Conservation (phyloP, 1,140 invertebrate species). For the Trichonephila inaurata region DNA sequence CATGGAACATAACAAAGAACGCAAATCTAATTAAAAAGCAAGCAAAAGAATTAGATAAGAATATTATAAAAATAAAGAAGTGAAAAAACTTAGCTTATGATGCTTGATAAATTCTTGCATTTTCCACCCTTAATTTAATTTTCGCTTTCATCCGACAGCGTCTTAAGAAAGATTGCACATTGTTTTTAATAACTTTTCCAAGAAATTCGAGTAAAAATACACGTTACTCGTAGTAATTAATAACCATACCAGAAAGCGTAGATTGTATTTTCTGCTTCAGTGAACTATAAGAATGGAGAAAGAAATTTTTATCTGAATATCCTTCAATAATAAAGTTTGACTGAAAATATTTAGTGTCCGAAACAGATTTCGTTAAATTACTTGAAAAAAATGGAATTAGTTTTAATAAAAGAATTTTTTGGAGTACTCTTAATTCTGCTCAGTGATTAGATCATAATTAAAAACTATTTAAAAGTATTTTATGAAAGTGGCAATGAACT, state of each 20-base stretch:
- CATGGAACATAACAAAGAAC: neutral
- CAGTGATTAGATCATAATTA: neutral
- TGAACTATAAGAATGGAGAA: neutral
- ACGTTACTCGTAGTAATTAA: neutral
- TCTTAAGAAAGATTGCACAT: neutral
- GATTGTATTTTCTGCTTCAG: constrained; percentile 12
- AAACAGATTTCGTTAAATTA: neutral
- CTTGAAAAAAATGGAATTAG: neutral
- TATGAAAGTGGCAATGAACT: too few relatives aligned
- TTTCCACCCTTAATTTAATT: constrained; percentile 12
- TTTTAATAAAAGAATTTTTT: neutral
- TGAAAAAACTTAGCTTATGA: neutral
- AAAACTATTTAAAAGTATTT: neutral
- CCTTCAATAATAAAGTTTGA: neutral
- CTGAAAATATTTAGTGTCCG: neutral
- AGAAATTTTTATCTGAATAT: neutral
- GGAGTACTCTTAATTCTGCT: neutral
- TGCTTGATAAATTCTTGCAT: neutral
- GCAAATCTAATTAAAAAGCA: neutral
- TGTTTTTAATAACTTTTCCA: constrained; percentile 7
- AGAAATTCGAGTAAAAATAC: neutral
- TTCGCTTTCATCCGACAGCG: neutral
- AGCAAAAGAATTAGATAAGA: neutral
- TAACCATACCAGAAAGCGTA: neutral
- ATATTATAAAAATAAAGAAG: neutral